phyloP scores from a whole-genome alignment of 2,113 vertebrate genomes.

The Sorex araneus region DNA sequence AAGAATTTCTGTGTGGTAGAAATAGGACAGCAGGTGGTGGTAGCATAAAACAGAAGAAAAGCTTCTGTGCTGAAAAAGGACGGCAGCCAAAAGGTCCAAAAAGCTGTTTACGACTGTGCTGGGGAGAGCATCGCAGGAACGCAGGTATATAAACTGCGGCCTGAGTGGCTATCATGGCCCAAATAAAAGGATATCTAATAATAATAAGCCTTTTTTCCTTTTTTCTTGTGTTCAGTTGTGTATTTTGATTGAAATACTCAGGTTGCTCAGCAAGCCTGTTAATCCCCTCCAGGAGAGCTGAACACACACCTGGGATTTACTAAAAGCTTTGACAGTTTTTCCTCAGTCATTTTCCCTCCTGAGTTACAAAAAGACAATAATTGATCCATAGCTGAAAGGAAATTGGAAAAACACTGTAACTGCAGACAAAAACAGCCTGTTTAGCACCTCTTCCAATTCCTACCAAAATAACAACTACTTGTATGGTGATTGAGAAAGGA shows the following conservation, averaged over 20 bases:
- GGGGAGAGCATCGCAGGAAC: conserved; percentile 5
- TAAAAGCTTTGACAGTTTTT: conserved; percentile 2
- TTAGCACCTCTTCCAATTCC: conserved; percentile 3
- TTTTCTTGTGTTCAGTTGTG: conserved; percentile 9
- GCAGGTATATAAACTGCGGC: conserved; percentile 47
- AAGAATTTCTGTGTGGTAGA: conserved; percentile 70
- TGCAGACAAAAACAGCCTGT: conserved; percentile 7
- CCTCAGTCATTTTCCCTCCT: conserved; percentile 43
- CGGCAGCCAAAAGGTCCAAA: conserved; percentile 36
- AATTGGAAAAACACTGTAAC: conserved; percentile 8
- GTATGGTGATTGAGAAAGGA: conserved; percentile 16
- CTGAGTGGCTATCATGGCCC: not conserved
- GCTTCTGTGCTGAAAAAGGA: conserved; percentile 51
- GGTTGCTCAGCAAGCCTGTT: conserved; percentile 53
- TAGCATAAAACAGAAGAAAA: conserved; percentile 81
- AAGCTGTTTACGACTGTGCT: conserved; percentile 42
- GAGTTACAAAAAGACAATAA: conserved; percentile 59
- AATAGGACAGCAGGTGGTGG: conserved; percentile 84
- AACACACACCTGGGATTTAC: conserved; percentile 48
- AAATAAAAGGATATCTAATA: conserved; percentile 58
- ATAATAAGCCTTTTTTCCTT: not conserved
- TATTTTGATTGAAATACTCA: conserved; percentile 69
- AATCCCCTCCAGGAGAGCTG: conserved; percentile 48
- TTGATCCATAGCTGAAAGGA: conserved; percentile 64
- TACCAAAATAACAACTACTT: conserved; percentile 43